These are phyloP conservation scores for Drosophila paramelanica DNA, from an alignment of 2,888 invertebrate genomes.

Conservation along the genomic window DNA sequence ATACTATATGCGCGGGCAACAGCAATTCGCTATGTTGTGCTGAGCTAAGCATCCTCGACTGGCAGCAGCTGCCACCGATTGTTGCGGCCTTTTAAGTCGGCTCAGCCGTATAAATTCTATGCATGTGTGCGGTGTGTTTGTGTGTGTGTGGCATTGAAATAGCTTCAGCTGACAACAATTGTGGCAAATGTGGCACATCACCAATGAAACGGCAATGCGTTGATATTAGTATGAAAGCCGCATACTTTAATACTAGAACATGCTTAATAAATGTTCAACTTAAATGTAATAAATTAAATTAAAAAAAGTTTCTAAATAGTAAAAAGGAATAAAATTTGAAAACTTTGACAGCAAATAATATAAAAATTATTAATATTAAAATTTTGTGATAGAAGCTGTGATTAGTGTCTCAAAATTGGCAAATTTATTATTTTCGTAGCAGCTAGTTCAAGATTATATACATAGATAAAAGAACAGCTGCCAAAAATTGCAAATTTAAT, in stretches of 20 bases:
- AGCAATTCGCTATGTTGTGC: slow-evolving; percentile 57
- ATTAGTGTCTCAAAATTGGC: too few species aligned
- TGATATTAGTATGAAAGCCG: slow-evolving; percentile 32
- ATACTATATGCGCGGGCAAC: slow-evolving; percentile 41
- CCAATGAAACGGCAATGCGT: slow-evolving; percentile 29
- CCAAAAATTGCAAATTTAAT: too few species aligned
- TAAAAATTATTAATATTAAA: too few species aligned
- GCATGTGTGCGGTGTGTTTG: slow-evolving; percentile 15
- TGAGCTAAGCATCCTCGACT: slow-evolving; percentile 69
- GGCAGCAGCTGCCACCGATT: slow-evolving; percentile 75
- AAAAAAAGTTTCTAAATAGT: too few species aligned
- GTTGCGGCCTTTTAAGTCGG: slow-evolving; percentile 77
- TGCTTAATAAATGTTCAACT: slow-evolving; percentile 6
- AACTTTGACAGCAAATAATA: too few species aligned
- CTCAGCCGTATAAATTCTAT: slow-evolving; percentile 52
- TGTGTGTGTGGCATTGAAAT: slow-evolving; percentile 55
- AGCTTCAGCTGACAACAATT: slow-evolving; percentile 67
- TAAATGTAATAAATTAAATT: too few species aligned
- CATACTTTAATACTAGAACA: slow-evolving; percentile 35
- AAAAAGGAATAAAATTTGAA: too few species aligned
- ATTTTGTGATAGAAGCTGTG: too few species aligned
- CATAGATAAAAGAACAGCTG: too few species aligned
- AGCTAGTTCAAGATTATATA: too few species aligned
- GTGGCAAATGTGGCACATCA: slow-evolving; percentile 62
- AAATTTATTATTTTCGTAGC: too few species aligned